A percentile compares a stretch with the other conserved stretches of the same genome.
phyloP scores from a whole-genome alignment of 1,140 invertebrate species.

The Drosophila ficusphila region DNA sequence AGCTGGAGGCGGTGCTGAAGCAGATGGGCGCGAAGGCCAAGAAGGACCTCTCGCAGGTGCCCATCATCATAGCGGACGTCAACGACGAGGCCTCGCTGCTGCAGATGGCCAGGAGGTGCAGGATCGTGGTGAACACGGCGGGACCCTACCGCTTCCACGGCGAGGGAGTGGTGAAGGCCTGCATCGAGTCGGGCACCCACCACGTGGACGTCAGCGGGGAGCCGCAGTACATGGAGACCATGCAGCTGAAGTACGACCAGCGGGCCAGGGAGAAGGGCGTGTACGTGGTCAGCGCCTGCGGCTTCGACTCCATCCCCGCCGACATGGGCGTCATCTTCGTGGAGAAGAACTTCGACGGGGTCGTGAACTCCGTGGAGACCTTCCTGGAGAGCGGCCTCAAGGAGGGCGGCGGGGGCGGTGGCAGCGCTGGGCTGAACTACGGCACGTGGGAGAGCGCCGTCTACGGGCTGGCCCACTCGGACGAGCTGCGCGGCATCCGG shows the following conservation, averaged over 20 bases:
- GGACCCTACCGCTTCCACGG: slow-evolving; percentile 96
- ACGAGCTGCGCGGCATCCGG: slow-evolving; percentile 88
- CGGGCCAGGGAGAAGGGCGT: slow-evolving; percentile 90
- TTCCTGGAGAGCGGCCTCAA: slow-evolving; percentile 86
- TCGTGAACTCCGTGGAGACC: slow-evolving; percentile 91
- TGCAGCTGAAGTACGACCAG: slow-evolving; percentile 92
- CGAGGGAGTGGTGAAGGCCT: slow-evolving; percentile 95
- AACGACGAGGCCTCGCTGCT: slow-evolving; percentile 89
- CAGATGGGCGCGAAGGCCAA: slow-evolving; percentile 85
- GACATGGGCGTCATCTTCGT: slow-evolving; percentile 93
- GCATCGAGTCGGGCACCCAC: slow-evolving; percentile 91
- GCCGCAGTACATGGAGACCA: slow-evolving; percentile 94
- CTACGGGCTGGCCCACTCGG: slow-evolving; percentile 88
- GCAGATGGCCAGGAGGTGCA: slow-evolving; percentile 90
- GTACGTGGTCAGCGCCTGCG: slow-evolving; percentile 95
- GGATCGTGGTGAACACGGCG: slow-evolving; percentile 92
- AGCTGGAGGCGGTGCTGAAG: slow-evolving; percentile 88
- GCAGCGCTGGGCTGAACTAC: slow-evolving; percentile 86
- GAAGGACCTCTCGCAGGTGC: slow-evolving; percentile 87
- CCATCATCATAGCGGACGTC: slow-evolving; percentile 91
- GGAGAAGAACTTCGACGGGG: slow-evolving; percentile 90
- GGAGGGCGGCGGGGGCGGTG: slow-evolving; percentile 46
- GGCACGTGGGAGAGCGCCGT: slow-evolving; percentile 94
- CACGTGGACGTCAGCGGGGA: slow-evolving; percentile 98
- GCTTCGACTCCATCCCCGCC: slow-evolving; percentile 94